phyloP scores from a whole-genome alignment of 2,888 invertebrate genomes.

The Cheilosia variabilis region DNA sequence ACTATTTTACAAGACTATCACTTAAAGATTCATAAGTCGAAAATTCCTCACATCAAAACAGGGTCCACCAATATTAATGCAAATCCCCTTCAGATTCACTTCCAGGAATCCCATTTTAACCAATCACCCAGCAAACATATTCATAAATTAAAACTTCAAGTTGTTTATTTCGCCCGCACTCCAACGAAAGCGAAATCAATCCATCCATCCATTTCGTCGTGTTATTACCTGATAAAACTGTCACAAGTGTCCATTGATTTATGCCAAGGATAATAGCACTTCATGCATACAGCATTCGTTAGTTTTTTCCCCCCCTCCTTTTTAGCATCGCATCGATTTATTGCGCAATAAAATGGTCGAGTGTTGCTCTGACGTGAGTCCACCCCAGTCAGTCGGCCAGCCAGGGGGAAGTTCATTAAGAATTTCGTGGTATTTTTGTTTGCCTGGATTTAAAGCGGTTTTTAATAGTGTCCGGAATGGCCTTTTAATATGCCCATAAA shows the following conservation, averaged over 20 bases:
- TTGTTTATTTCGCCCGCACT: constrained; percentile 21
- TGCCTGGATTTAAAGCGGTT: constrained; percentile 49
- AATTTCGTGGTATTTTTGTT: constrained; percentile 49
- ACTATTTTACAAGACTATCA: no score
- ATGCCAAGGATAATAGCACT: constrained; percentile 65
- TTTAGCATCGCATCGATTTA: constrained; percentile 71
- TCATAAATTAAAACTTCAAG: constrained; percentile 45
- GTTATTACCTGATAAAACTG: constrained; percentile 75
- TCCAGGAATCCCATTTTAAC: constrained; percentile 32
- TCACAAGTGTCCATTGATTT: constrained; percentile 69
- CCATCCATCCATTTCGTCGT: constrained; percentile 48
- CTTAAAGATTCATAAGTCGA: no score
- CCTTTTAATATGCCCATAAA: constrained; percentile 72
- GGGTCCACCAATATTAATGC: constrained; percentile 51
- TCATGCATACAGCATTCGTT: constrained; percentile 16
- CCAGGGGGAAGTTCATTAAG: constrained; percentile 61
- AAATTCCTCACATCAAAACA: no score
- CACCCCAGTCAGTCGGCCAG: not conserved
- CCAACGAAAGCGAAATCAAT: constrained; percentile 56
- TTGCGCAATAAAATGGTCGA: constrained; percentile 63
- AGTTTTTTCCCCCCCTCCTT: constrained; percentile 7
- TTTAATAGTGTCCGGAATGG: constrained; percentile 71
- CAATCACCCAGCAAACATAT: not conserved
- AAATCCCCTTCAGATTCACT: constrained; percentile 20
- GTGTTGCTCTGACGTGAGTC: not conserved